These are phyloP conservation scores for Drosophila peninsularis DNA, from an alignment of 2,888 invertebrate genomes.

Conservation along the genomic window DNA sequence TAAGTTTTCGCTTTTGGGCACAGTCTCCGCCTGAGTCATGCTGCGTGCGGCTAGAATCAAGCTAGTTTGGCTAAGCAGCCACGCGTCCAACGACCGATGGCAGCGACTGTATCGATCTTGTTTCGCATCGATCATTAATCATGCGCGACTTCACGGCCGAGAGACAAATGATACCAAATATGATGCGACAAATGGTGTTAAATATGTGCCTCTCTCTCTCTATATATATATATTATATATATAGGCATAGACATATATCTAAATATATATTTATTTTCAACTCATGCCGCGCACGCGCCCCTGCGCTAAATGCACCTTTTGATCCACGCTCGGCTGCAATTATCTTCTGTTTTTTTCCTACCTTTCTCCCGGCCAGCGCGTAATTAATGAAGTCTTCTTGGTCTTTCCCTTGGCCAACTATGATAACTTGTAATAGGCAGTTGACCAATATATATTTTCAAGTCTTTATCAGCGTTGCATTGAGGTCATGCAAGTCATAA, in stretches of 20 bases:
- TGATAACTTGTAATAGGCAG: slow-evolving; percentile 45
- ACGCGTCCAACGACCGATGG: slow-evolving; percentile 39
- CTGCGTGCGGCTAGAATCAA: slow-evolving; percentile 27
- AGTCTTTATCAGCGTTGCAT: slow-evolving; percentile 40
- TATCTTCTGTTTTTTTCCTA: slow-evolving; percentile 35
- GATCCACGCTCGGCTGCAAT: slow-evolving; percentile 39
- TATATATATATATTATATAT: slow-evolving; percentile 8
- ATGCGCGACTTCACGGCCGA: slow-evolving; percentile 60
- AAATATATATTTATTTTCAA: slow-evolving; percentile 14
- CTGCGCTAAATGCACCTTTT: slow-evolving; percentile 65
- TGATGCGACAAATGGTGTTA: slow-evolving; percentile 58
- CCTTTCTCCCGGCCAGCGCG: slow-evolving; percentile 33
- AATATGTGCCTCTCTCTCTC: slow-evolving; percentile 23
- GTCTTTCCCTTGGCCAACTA: slow-evolving; percentile 38
- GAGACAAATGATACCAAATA: slow-evolving; percentile 43
- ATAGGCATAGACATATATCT: background rate
- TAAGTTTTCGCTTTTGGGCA: slow-evolving; percentile 49
- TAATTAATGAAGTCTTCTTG: slow-evolving; percentile 62
- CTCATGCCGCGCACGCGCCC: slow-evolving; percentile 52
- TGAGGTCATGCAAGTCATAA: slow-evolving; percentile 49
- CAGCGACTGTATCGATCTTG: slow-evolving; percentile 27
- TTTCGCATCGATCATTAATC: slow-evolving; percentile 59
- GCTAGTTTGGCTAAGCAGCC: slow-evolving; percentile 37
- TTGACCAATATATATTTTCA: slow-evolving; percentile 28
- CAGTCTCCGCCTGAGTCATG: slow-evolving; percentile 57